Conservation (phyloP, 2,797 vertebrate species). For the Smutsia temminckii region DNA sequence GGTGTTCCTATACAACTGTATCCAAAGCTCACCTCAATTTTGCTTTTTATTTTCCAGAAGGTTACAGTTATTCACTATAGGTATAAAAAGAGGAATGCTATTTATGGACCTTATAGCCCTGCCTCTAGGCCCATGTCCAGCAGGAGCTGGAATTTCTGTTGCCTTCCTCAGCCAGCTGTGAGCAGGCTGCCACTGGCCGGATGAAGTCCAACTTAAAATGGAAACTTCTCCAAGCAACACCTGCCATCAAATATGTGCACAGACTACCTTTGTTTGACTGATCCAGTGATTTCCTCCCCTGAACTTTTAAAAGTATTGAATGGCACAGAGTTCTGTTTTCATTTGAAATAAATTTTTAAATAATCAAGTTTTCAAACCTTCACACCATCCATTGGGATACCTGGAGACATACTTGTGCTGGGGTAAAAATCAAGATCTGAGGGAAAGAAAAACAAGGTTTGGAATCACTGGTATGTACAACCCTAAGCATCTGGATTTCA, state of each 20-base stretch:
- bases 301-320: neutral
- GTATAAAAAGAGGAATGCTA: neutral
- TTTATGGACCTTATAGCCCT: rapidly evolving
- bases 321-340: neutral
- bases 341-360: neutral
- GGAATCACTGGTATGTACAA: neutral
- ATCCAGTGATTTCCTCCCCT: neutral
- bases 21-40: neutral
- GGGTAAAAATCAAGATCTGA: neutral
- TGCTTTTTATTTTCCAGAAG: neutral
- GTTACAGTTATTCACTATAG: too few relatives aligned
- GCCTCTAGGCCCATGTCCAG: too few relatives aligned
- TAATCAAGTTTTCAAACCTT: neutral
- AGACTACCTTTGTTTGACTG: neutral
- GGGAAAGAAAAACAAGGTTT: neutral
- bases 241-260: neutral
- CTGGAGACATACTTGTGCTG: neutral
- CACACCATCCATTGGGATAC: neutral
- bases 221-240: neutral
- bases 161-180: neutral
- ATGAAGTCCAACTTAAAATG: neutral
- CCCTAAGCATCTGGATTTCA: neutral
- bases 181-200: neutral
- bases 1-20: neutral
- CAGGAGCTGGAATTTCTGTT: neutral